These are phyloP conservation scores for Leistus spinibarbis DNA, from an alignment of 2,888 invertebrate species.

Conservation along the genomic window DNA sequence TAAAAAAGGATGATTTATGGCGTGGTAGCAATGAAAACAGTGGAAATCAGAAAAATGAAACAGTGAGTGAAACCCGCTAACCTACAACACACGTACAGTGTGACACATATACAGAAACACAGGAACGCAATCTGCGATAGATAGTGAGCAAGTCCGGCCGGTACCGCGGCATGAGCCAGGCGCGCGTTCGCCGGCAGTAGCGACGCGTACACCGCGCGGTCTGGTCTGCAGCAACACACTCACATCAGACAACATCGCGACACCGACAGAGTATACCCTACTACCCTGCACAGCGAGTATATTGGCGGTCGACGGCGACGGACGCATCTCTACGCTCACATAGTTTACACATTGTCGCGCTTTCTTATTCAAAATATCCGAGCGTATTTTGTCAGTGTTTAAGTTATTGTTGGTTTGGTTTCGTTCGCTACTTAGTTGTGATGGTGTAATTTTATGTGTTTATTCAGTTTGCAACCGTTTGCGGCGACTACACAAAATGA, in stretches of 20 bases:
- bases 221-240: background rate
- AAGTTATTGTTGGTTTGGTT: background rate
- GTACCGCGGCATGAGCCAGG: background rate
- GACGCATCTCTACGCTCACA: background rate
- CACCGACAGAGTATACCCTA: background rate
- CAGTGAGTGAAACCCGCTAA: background rate
- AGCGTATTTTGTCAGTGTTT: background rate
- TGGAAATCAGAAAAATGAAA: too few species aligned
- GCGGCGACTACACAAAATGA: background rate
- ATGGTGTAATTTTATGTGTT: background rate
- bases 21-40: too few species aligned
- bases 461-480: background rate
- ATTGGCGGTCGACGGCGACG: background rate
- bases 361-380: background rate
- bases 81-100: background rate
- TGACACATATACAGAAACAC: background rate
- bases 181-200: constrained; percentile 5
- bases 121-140: background rate
- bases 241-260: background rate
- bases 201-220: constrained; percentile 17
- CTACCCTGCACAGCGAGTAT: background rate
- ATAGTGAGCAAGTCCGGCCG: background rate
- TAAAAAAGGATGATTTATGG: too few species aligned
- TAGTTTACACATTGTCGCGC: background rate
- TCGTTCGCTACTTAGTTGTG: background rate